Evolutionary conservation across 2,113 vertebrate genomes (phyloP).

Genomic region (Plectropomus leopardus): DNA sequence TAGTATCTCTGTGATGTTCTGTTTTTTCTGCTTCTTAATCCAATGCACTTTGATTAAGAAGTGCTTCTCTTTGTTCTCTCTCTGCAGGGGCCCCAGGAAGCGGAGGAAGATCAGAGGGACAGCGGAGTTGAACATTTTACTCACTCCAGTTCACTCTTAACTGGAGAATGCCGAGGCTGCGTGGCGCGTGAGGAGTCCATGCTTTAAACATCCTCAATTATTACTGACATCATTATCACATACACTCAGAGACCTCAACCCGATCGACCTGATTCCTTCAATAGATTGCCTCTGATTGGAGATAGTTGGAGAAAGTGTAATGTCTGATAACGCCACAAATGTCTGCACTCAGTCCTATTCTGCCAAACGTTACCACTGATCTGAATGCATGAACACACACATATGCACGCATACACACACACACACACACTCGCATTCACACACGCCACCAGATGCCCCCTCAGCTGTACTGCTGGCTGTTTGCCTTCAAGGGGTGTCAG

Average conservation of each 20-base stretch:
- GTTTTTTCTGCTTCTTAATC: constrained; percentile 75
- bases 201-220: constrained; percentile 60
- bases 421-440: constrained; percentile 26
- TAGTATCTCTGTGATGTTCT: constrained; percentile 75
- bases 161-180: constrained; percentile 47
- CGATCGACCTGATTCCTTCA: constrained; percentile 26
- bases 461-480: constrained; percentile 81
- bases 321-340: constrained; percentile 36
- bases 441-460: constrained; percentile 81
- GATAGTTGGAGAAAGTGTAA: not conserved
- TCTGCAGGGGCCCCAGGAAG: constrained; percentile 66
- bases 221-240: constrained; percentile 51
- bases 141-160: constrained; percentile 74
- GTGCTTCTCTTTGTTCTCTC: constrained; percentile 79
- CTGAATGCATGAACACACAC: constrained; percentile 69
- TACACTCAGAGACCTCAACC: constrained; percentile 38
- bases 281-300: constrained; percentile 6
- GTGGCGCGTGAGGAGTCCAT: constrained; percentile 24
- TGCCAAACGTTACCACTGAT: constrained; percentile 57
- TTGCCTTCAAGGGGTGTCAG: constrained; percentile 78
- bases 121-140: constrained; percentile 67
- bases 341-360: constrained; percentile 23
- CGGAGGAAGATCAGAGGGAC: constrained; percentile 75
- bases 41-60: constrained; percentile 82
- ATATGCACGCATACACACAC: constrained; percentile 16